These are phyloP conservation scores for Anolis sagrei DNA, from an alignment of 2,113 vertebrate genomes.

Conservation along the genomic window DNA sequence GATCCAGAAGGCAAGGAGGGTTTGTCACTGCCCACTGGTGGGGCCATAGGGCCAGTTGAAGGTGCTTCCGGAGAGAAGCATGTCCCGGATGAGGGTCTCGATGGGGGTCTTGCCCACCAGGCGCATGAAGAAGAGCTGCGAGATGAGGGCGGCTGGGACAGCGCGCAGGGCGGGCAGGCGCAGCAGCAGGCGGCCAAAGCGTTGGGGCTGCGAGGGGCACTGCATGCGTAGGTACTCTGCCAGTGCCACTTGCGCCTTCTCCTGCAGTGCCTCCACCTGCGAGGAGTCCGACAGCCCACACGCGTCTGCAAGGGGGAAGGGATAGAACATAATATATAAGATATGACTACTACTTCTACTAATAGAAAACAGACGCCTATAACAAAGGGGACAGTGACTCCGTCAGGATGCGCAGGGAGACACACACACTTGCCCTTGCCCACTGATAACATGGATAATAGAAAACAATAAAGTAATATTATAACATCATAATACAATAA, in stretches of 20 bases:
- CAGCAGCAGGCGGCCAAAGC: constrained; percentile 90
- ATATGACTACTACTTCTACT: too few relatives aligned
- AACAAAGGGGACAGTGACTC: too few relatives aligned
- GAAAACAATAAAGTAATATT: too few relatives aligned
- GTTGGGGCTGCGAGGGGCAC: constrained; percentile 91
- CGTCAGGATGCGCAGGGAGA: too few relatives aligned
- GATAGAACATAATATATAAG: too few relatives aligned
- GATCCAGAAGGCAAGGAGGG: too few relatives aligned
- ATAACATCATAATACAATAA: too few relatives aligned
- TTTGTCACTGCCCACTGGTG: too few relatives aligned
- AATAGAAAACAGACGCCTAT: too few relatives aligned
- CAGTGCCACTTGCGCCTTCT: constrained; percentile 95
- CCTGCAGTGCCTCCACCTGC: constrained; percentile 93
- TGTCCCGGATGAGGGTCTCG: constrained; percentile 95
- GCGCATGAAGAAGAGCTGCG: constrained; percentile 96
- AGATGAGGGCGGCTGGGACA: constrained; percentile 92
- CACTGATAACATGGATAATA: too few relatives aligned
- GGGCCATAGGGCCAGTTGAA: constrained; percentile 93
- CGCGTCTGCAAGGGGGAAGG: constrained; percentile 77
- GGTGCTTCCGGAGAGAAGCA: constrained; percentile 94
- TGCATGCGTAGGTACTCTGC: constrained; percentile 92
- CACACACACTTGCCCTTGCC: too few relatives aligned
- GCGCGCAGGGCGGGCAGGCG: constrained; percentile 91
- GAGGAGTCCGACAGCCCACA: constrained; percentile 91
- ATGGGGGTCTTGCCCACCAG: constrained; percentile 96